These are phyloP conservation scores for Esperia sulphurella DNA, from an alignment of 2,888 invertebrate genomes.

Conservation along the genomic window DNA sequence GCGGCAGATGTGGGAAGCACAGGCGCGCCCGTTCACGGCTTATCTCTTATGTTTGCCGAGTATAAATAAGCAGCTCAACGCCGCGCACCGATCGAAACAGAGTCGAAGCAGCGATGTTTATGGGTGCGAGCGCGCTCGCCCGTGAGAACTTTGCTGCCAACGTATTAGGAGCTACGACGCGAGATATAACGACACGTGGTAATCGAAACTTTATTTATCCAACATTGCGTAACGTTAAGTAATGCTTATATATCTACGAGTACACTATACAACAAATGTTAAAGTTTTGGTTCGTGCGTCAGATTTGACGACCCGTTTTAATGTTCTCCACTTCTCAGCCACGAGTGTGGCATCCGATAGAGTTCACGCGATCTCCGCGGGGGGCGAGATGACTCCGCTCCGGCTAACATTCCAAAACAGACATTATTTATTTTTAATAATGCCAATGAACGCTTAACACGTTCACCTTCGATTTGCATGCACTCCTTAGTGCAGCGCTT, in stretches of 20 bases:
- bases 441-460: constrained; percentile 67
- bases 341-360: constrained; percentile 51
- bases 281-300: constrained; percentile 14
- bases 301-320: constrained; percentile 16
- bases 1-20: constrained; percentile 73
- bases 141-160: constrained; percentile 61
- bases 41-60: constrained; percentile 71
- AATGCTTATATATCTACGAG: constrained; percentile 16
- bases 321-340: constrained; percentile 26
- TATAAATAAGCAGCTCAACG: constrained; percentile 62
- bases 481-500: constrained; percentile 36
- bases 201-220: constrained; percentile 37
- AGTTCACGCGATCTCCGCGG: constrained; percentile 69
- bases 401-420: constrained; percentile 60
- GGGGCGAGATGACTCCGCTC: constrained; percentile 58
- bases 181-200: constrained; percentile 62
- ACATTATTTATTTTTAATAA: constrained; percentile 72
- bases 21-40: constrained; percentile 66
- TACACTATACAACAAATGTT: constrained; percentile 21
- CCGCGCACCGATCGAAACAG: constrained; percentile 37
- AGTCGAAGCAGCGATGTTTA: constrained; percentile 34
- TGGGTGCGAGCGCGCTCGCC: constrained; percentile 66
- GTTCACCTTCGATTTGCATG: constrained; percentile 62
- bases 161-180: constrained; percentile 46
- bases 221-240: constrained; percentile 39